Percentiles rank a stretch among this genome's conserved stretches.
Evolutionary conservation across 2,113 vertebrate species (phyloP).

Genomic region (Vulpes ferrilata): DNA sequence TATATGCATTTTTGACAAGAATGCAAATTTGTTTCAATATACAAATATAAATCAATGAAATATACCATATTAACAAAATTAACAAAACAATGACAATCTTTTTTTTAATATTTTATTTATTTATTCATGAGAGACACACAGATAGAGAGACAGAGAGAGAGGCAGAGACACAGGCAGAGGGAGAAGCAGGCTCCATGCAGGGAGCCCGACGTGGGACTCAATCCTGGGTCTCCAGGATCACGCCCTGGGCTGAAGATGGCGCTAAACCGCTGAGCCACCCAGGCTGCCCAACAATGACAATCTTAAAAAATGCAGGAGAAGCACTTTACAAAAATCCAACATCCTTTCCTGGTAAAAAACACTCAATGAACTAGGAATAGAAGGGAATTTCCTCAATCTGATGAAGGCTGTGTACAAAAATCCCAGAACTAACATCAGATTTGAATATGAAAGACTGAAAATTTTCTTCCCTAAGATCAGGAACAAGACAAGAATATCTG

Average conservation of each 20-base stretch:
- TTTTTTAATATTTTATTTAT: too few relatives aligned
- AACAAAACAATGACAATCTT: background rate
- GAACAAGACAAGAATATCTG: background rate
- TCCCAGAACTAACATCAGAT: background rate
- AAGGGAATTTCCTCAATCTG: background rate
- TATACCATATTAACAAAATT: background rate
- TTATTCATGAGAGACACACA: too few relatives aligned
- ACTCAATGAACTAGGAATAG: background rate
- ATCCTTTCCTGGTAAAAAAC: background rate
- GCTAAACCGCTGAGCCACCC: too few relatives aligned
- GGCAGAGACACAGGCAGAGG: too few relatives aligned
- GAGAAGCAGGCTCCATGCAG: too few relatives aligned
- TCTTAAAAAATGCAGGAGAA: background rate
- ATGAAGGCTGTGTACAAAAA: background rate
- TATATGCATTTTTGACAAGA: background rate
- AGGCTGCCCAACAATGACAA: too few relatives aligned
- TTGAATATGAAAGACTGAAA: conserved; percentile 11
- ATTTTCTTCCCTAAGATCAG: background rate
- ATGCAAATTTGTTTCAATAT: background rate
- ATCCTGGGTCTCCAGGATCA: too few relatives aligned
- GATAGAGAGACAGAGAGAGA: too few relatives aligned
- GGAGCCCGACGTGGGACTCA: too few relatives aligned
- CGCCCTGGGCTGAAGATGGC: too few relatives aligned
- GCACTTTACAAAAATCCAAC: background rate
- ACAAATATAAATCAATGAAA: background rate